Conservation (phyloP, 2,888 invertebrate genomes). For the Auanema freiburgensis region DNA sequence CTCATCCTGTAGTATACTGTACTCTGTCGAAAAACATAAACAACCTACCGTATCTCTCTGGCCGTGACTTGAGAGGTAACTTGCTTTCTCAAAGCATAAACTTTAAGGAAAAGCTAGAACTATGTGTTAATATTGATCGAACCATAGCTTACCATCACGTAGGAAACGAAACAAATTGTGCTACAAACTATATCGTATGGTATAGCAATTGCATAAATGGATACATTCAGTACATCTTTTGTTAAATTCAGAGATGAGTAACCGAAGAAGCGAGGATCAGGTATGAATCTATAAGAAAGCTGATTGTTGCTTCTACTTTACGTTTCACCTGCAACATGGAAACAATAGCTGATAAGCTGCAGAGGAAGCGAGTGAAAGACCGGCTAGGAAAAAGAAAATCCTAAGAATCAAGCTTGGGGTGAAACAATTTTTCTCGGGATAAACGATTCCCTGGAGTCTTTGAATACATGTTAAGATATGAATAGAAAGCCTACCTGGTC, state of each 20-base stretch:
- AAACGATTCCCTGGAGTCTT: slow-evolving; percentile 6
- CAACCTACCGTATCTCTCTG: background rate
- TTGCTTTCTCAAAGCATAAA: too few species aligned
- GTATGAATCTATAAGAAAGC: slow-evolving; percentile 9
- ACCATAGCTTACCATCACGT: slow-evolving; percentile 9
- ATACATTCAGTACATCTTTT: slow-evolving; percentile 2
- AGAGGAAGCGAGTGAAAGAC: background rate
- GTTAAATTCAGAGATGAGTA: slow-evolving; percentile 14
- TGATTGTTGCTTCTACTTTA: too few species aligned
- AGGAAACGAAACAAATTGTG: slow-evolving; percentile 11
- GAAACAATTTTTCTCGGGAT: slow-evolving; percentile 4
- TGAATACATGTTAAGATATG: background rate
- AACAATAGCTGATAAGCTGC: slow-evolving; percentile 15
- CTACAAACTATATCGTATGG: slow-evolving; percentile 10
- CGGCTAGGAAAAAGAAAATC: background rate
- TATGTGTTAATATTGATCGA: too few species aligned
- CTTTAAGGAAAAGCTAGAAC: too few species aligned
- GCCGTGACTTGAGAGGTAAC: too few species aligned
- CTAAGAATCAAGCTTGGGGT: too few species aligned
- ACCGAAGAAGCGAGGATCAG: slow-evolving; percentile 8
- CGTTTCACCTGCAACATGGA: slow-evolving; percentile 15
- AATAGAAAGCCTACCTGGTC: slow-evolving; percentile 5
- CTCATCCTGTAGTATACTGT: slow-evolving; percentile 2
- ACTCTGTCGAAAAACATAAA: background rate
- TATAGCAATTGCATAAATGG: slow-evolving; percentile 12